These are phyloP conservation scores for Anguilla anguilla DNA, from an alignment of 2,797 vertebrate genomes.

Conservation along the genomic window DNA sequence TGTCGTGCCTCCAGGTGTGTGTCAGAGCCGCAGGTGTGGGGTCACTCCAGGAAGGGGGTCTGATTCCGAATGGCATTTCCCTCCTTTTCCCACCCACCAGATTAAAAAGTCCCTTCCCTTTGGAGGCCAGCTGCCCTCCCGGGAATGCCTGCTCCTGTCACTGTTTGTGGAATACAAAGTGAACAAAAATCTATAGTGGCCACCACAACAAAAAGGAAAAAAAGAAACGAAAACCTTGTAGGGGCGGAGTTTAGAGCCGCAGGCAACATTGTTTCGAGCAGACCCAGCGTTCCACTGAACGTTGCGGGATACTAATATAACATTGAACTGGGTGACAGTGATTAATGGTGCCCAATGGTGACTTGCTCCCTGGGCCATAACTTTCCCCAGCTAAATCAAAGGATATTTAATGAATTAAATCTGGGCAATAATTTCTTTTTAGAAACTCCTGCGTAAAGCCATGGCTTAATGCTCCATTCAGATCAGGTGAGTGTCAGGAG, in stretches of 20 bases:
- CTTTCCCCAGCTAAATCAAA: not conserved
- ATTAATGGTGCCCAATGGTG: not conserved
- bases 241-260: not conserved
- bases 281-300: not conserved
- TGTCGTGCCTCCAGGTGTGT: not conserved
- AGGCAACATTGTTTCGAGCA: not conserved
- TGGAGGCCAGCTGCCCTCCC: not conserved
- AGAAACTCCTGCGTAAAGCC: not conserved
- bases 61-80: conserved; percentile 1
- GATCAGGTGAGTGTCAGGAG: not conserved
- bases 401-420: not conserved
- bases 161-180: not conserved
- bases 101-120: not conserved
- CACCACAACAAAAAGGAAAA: not conserved
- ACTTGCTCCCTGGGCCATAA: not conserved
- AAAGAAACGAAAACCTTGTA: not conserved
- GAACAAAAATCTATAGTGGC: not conserved
- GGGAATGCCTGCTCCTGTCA: not conserved
- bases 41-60: too few species aligned
- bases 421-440: not conserved
- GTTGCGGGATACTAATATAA: not conserved
- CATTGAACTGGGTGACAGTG: not conserved
- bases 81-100: not conserved
- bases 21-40: not conserved
- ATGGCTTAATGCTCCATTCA: not conserved